These are phyloP conservation scores for Mormyrus proboscirostris DNA, from an alignment of 2,797 vertebrate genomes.

Conservation along the genomic window DNA sequence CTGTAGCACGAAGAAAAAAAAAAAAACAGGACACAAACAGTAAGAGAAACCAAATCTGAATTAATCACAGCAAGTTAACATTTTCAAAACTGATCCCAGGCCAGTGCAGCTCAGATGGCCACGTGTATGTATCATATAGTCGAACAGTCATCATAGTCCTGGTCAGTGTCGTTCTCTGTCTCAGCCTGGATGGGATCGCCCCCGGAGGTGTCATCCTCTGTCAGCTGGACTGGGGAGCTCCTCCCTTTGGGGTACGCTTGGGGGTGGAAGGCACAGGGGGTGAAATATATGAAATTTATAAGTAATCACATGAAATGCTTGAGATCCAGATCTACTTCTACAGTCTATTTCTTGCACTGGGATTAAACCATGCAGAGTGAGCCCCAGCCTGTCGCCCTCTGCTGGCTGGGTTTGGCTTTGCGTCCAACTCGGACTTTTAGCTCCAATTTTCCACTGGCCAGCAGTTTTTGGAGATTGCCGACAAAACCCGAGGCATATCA, in stretches of 20 bases:
- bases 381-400: neutral
- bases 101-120: neutral
- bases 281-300: neutral
- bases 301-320: neutral
- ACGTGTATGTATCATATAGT: neutral
- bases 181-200: neutral
- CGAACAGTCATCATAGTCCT: neutral
- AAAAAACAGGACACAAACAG: neutral
- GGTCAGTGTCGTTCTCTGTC: neutral
- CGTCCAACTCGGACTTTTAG: neutral
- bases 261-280: neutral
- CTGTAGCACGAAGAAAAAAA: too few relatives aligned
- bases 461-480: too few relatives aligned
- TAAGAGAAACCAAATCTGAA: neutral
- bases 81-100: neutral
- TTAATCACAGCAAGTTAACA: neutral
- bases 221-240: neutral
- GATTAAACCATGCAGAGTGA: neutral
- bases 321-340: neutral
- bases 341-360: neutral
- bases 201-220: neutral
- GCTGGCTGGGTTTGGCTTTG: neutral
- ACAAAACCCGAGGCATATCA: too few relatives aligned
- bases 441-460: neutral
- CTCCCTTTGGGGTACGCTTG: neutral